These are phyloP conservation scores for Venusia cambrica DNA, from an alignment of 2,888 invertebrate species.

Conservation along the genomic window DNA sequence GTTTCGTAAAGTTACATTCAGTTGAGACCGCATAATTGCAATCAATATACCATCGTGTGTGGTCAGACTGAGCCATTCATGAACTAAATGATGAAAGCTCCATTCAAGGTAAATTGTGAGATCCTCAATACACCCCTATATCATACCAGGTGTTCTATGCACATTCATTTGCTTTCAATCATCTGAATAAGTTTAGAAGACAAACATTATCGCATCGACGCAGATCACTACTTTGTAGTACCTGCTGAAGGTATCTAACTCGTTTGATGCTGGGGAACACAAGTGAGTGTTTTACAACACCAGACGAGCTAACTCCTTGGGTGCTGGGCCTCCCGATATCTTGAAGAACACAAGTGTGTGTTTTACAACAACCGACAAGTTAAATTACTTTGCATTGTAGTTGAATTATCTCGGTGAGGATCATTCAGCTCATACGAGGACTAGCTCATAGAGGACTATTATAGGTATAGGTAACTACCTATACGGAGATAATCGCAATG, in stretches of 20 bases:
- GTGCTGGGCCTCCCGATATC: too few species aligned
- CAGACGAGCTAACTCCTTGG: too few species aligned
- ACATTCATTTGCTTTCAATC: slow-evolving; percentile 1
- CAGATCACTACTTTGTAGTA: too few species aligned
- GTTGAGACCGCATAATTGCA: slow-evolving; percentile 15
- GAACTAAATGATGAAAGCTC: slow-evolving; percentile 4
- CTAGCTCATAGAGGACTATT: too few species aligned
- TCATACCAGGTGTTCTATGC: slow-evolving; percentile 40
- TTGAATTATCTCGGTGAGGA: slow-evolving; percentile 6
- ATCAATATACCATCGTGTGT: slow-evolving; percentile 18
- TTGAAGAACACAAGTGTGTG: too few species aligned
- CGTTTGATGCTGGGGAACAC: too few species aligned
- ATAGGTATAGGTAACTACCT: too few species aligned
- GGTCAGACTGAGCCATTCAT: slow-evolving; percentile 16
- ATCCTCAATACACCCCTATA: slow-evolving; percentile 26
- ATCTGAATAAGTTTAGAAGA: slow-evolving; percentile 1
- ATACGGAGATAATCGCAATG: slow-evolving; percentile 39
- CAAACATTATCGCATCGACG: too few species aligned
- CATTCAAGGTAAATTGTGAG: slow-evolving; percentile 3
- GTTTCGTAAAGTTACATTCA: slow-evolving; percentile 9
- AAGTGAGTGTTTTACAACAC: too few species aligned
- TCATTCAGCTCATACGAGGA: slow-evolving; percentile 8
- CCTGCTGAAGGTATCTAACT: too few species aligned
- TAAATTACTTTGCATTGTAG: too few species aligned
- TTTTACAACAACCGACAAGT: too few species aligned